Conservation (phyloP, 2,797 vertebrate genomes). For the Kryptopterus vitreolus region DNA sequence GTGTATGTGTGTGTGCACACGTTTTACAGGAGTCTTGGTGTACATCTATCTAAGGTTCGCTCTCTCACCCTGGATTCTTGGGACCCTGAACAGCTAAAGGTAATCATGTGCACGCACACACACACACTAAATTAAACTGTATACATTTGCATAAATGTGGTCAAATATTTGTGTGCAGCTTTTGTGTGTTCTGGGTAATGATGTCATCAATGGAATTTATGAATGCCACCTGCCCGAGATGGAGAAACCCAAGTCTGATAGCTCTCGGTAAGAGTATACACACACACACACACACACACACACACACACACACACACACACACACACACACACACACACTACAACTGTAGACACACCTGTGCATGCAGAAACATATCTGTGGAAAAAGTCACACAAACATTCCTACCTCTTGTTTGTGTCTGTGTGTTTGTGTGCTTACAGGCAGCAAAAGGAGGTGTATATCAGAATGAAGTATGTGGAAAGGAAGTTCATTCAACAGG, state of each 20-base stretch:
- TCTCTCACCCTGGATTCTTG: conserved; percentile 79
- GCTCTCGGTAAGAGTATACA: conserved; percentile 59
- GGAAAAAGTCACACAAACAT: too few relatives aligned
- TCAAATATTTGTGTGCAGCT: conserved; percentile 59
- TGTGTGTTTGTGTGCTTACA: conserved; percentile 46
- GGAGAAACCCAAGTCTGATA: conserved; percentile 63
- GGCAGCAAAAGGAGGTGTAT: conserved; percentile 74
- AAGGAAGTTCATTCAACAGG: conserved; percentile 66
- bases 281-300: not conserved
- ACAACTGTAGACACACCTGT: not conserved
- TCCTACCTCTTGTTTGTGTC: not conserved
- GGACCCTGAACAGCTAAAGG: conserved; percentile 79
- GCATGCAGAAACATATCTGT: not conserved
- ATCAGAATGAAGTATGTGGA: conserved; percentile 76
- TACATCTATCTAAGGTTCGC: conserved; percentile 77
- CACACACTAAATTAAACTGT: not conserved
- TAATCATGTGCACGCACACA: conserved; percentile 42
- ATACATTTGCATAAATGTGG: not conserved
- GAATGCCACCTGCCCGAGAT: conserved; percentile 61
- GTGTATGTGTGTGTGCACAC: not conserved
- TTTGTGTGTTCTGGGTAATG: conserved; percentile 72
- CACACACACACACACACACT: not conserved
- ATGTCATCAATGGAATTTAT: conserved; percentile 71
- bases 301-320: not conserved
- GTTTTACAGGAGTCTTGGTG: conserved; percentile 73